phyloP scores from a whole-genome alignment of 1,140 invertebrate genomes.

The Saxidomus purpurata region DNA sequence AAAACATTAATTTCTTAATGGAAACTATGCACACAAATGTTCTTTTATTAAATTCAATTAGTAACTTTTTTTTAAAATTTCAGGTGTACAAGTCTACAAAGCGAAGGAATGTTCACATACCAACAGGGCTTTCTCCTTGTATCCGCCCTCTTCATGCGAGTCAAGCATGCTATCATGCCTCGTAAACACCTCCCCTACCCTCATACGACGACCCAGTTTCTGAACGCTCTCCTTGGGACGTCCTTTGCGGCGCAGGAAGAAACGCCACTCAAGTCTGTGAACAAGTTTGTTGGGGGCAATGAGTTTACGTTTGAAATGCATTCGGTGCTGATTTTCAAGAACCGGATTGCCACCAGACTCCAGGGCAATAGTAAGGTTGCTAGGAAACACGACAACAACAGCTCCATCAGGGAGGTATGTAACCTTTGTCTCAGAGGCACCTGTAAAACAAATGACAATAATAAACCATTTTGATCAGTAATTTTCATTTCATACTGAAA shows the following conservation, averaged over 20 bases:
- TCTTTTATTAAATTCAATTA: no score
- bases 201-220: conserved; percentile 81
- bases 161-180: conserved; percentile 82
- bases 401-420: conserved; percentile 86
- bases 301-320: conserved; percentile 97
- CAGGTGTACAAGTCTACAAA: conserved; percentile 8
- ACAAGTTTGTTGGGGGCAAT: conserved; percentile 91
- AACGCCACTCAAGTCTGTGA: conserved; percentile 98
- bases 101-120: conserved; percentile 79
- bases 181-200: conserved; percentile 82
- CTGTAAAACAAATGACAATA: conserved; percentile 68
- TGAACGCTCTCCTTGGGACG: conserved; percentile 78
- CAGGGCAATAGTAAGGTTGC: conserved; percentile 85
- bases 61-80: no score
- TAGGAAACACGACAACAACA: conserved; percentile 86
- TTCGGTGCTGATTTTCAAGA: conserved; percentile 91
- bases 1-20: no score
- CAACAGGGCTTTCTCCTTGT: conserved; percentile 85
- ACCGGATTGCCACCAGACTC: conserved; percentile 93
- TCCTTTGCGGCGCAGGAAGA: conserved; percentile 87
- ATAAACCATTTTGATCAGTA: no score
- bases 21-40: no score
- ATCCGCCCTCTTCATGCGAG: conserved; percentile 80
- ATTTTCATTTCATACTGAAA: no score
- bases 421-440: conserved; percentile 83